A percentile compares a stretch with the other conserved stretches of the same genome.
Evolutionary conservation across 2,113 vertebrate species (phyloP).

Genomic region (Hassar affinis): DNA sequence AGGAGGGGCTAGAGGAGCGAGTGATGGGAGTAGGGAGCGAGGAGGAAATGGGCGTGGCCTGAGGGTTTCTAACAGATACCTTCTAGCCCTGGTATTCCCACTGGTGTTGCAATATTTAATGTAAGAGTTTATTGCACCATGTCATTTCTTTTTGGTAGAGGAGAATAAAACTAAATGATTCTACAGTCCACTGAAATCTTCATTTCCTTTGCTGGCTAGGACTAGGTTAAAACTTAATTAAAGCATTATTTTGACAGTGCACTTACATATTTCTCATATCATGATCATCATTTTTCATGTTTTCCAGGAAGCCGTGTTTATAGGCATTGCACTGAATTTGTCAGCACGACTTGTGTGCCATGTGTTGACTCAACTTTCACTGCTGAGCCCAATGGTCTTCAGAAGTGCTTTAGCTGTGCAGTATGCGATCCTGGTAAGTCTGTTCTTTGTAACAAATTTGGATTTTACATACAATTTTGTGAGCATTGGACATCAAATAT

Average conservation of each 20-base stretch:
- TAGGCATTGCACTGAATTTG: constrained; percentile 45
- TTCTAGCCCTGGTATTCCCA: too few species aligned
- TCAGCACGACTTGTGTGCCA: constrained; percentile 37
- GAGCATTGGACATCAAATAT: background rate
- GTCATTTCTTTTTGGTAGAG: background rate
- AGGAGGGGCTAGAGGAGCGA: too few species aligned
- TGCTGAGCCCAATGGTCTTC: constrained; percentile 33
- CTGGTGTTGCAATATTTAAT: background rate
- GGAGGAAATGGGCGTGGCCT: too few species aligned
- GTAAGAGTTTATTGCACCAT: background rate
- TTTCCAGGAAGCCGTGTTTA: constrained; percentile 31
- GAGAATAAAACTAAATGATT: background rate
- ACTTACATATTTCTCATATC: too few species aligned
- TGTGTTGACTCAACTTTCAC: constrained; percentile 39
- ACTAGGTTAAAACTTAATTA: background rate
- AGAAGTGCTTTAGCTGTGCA: constrained; percentile 32
- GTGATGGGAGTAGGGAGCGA: too few species aligned
- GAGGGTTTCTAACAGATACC: background rate
- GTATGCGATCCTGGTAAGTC: constrained; percentile 43
- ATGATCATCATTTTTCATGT: background rate
- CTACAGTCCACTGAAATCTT: background rate
- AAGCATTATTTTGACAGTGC: background rate
- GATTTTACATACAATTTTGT: background rate
- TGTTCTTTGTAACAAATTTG: background rate
- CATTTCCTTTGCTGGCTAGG: background rate